Evolutionary conservation across 2,113 vertebrate genomes (phyloP), one percentile per base, ranked within the genome.

Genomic region (Dromas ardeola): DNA sequence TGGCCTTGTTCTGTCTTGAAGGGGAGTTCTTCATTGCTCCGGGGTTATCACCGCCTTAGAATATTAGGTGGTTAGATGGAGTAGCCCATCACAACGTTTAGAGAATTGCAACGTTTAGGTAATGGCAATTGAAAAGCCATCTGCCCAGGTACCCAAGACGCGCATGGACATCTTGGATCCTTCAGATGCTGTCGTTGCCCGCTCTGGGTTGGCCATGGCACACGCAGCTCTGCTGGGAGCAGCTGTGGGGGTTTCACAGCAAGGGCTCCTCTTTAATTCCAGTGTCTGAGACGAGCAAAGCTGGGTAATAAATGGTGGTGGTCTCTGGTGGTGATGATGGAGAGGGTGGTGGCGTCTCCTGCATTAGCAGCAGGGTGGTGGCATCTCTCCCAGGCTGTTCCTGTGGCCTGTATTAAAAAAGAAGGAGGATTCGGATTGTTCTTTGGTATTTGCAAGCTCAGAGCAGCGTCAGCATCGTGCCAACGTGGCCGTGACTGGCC

Each of bases 401-500:
- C 30, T 15, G 0, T 81, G 49, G 13, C 17, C 8, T 2, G 0
- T 69, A 30, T 12, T 61, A 36, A 62, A 84, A 79, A 56, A 56
- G 4, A 40, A 78, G 32, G 38, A 53, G 1, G 0, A 16, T 11
- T 61, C 4, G 1, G 43, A 25, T 32, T 73, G 34, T 83, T 72
- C n/a, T 72, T 18, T 2, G 0, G 23, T 32, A 11, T 40, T 56
- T 45, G 32, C n/a, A 47, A 84, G 47, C 72, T 78, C 14, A 32
- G 56, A 74, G 66, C 50, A 81, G 20, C 72, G 81, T 86, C 22
- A 80, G 40, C 27, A 27, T 38, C 4, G 1, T 5, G 3, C 21
- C 1, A 0, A 0, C 0, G 0, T 81, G 80, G 20, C 63, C 70
- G 52, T 71, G 72, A 59, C 25, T 10, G 11, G 26, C 32, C 19